Base-by-base conservation (phyloP, 2,797 vertebrate species). In the Pempheris klunzingeri region DNA sequence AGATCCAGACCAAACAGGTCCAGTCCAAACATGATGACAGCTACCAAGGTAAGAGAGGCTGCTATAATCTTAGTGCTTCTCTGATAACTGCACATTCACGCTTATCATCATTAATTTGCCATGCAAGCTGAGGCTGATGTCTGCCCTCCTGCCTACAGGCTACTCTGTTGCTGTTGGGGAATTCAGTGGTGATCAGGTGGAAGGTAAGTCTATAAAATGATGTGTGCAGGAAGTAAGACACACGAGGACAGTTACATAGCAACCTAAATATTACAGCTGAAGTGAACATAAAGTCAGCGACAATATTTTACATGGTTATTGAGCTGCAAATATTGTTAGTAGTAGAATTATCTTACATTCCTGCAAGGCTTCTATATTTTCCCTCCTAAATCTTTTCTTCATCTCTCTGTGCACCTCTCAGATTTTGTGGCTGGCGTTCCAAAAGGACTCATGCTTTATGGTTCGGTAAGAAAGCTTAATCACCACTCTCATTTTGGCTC, bases 131-230 rank as follows among this genome's bases (percentile, higher is more conserved):
- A 71, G 6, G 18, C n/a, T 76, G 12, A 75, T 34, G 4, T 34
- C 34, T 70, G 6, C 41, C 0, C 38, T 82, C 11, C 64, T 55
- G 3, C 81, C 50, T 57, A 30, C 87, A 98, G 97, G 97, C 24
- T 99, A 98, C 77, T 97, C 97, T 49, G 92, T 99, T 71, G 93
- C 97, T 20, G 96, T 96, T 28, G 97, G 97, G 9, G 97, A 98
- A 84, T 99, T 98, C 90, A 98, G 91, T 71, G 96, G 96, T 0
- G 97, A 98, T 86, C 44, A 89, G 47, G 90, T 88, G 7, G 97
- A 98, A 95, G 97, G 97, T 98, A 74, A 90, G 87, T 59, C 55
- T 70, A 67, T 55, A 38, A 58, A 71, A 53, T 24, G 46, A 72
- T 8, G 24, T 1, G 0, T 59, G 46, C 7, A 43, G 22, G 30